Conservation (phyloP, 2,113 vertebrate species). For the Corythaeola cristata region DNA sequence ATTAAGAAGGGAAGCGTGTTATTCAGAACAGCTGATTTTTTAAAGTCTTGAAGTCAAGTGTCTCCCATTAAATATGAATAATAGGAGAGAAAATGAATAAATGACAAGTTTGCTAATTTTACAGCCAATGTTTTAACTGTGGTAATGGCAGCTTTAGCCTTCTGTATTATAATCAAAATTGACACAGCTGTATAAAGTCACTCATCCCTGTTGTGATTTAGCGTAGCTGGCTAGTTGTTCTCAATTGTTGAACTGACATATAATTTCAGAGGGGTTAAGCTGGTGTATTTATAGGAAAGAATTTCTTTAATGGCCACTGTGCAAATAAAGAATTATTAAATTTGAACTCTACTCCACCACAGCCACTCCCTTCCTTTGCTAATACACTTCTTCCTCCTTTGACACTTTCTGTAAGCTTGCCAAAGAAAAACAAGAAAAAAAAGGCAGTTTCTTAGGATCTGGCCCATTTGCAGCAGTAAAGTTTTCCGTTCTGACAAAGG, state of each 20-base stretch:
- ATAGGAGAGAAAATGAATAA: background rate
- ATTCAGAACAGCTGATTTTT: background rate
- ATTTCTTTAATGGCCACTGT: background rate
- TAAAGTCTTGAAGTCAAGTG: background rate
- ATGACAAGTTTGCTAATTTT: background rate
- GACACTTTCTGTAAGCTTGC: background rate
- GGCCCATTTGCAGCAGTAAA: background rate
- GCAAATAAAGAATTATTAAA: background rate
- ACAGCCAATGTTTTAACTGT: background rate
- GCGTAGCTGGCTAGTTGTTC: background rate
- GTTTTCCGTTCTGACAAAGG: background rate
- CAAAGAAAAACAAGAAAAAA: background rate
- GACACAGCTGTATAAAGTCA: background rate
- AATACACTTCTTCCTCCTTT: slow-evolving; percentile 18
- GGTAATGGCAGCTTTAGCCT: background rate
- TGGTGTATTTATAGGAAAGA: background rate
- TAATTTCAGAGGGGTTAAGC: background rate
- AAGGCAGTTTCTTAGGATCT: background rate
- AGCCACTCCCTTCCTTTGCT: background rate
- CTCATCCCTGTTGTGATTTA: background rate
- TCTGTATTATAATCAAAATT: background rate
- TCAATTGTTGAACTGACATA: background rate
- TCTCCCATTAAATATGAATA: slow-evolving; percentile 39
- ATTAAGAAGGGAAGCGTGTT: background rate
- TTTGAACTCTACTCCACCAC: background rate